These are phyloP conservation scores for Phrynocephalus vlangalii DNA, from an alignment of 2,797 vertebrate genomes.

Conservation along the genomic window DNA sequence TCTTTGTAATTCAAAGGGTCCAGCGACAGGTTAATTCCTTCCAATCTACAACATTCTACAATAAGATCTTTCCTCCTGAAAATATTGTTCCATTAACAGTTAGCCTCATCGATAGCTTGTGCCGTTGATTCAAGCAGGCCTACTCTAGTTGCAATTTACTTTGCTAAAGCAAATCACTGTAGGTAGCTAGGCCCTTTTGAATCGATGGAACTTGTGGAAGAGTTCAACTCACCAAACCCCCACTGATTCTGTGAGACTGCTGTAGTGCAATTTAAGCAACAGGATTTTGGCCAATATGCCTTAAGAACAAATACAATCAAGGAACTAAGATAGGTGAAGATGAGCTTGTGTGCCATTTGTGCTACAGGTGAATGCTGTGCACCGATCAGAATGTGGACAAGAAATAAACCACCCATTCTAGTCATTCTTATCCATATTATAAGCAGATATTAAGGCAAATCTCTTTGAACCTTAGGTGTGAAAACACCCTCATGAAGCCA, in stretches of 20 bases:
- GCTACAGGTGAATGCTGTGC: neutral
- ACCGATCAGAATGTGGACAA: neutral
- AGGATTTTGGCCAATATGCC: neutral
- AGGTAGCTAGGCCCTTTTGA: too few species aligned
- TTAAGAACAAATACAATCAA: neutral
- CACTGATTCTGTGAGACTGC: too few species aligned
- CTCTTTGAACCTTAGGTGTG: neutral
- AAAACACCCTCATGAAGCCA: neutral
- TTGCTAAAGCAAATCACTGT: too few species aligned
- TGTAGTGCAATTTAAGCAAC: too few species aligned
- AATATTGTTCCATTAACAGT: neutral
- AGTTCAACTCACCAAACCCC: too few species aligned
- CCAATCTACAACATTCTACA: neutral
- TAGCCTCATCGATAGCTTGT: too few species aligned
- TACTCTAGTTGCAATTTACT: too few species aligned
- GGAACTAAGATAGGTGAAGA: neutral
- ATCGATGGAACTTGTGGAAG: too few species aligned
- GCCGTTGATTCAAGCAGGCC: too few species aligned
- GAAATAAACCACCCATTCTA: neutral
- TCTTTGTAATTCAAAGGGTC: neutral
- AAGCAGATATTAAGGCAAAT: neutral
- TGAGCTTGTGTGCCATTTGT: neutral
- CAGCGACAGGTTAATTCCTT: neutral
- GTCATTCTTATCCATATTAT: neutral
- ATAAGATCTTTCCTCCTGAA: neutral